Conservation (phyloP, 2,113 vertebrate genomes). For the Chionodraco myersi region DNA sequence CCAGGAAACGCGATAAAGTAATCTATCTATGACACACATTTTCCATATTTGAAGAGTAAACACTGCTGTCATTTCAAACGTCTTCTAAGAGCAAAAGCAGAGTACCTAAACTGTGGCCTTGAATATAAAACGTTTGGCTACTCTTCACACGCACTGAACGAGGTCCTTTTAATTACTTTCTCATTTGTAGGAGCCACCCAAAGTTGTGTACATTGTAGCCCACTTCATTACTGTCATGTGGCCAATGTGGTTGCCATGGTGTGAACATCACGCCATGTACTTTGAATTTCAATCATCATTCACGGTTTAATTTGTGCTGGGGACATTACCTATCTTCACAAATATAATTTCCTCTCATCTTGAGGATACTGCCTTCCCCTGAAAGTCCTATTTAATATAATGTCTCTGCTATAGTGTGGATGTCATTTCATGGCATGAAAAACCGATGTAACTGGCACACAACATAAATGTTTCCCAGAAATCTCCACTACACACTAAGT, state of each 20-base stretch:
- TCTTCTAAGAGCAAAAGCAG: slow-evolving; percentile 36
- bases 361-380: slow-evolving; percentile 13
- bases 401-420: neutral
- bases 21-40: slow-evolving; percentile 7
- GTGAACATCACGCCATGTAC: slow-evolving; percentile 67
- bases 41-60: slow-evolving; percentile 30
- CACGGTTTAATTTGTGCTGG: slow-evolving; percentile 40
- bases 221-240: slow-evolving; percentile 73
- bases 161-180: slow-evolving; percentile 77
- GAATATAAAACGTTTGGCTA: slow-evolving; percentile 59
- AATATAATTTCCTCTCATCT: slow-evolving; percentile 50
- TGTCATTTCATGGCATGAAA: slow-evolving; percentile 1
- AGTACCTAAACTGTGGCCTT: slow-evolving; percentile 50
- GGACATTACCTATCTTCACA: slow-evolving; percentile 37
- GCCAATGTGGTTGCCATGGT: slow-evolving; percentile 75
- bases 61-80: slow-evolving; percentile 22
- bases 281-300: slow-evolving; percentile 78
- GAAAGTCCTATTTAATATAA: slow-evolving; percentile 41
- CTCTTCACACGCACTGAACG: slow-evolving; percentile 45
- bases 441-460: neutral
- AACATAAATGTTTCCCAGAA: slow-evolving; percentile 2
- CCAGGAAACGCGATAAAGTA: slow-evolving; percentile 9
- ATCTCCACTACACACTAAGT: slow-evolving; percentile 10
- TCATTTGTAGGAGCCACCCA: slow-evolving; percentile 70
- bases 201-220: slow-evolving; percentile 76